phyloP scores from a whole-genome alignment of 2,797 vertebrate species.

The Sebastes matsubarae region DNA sequence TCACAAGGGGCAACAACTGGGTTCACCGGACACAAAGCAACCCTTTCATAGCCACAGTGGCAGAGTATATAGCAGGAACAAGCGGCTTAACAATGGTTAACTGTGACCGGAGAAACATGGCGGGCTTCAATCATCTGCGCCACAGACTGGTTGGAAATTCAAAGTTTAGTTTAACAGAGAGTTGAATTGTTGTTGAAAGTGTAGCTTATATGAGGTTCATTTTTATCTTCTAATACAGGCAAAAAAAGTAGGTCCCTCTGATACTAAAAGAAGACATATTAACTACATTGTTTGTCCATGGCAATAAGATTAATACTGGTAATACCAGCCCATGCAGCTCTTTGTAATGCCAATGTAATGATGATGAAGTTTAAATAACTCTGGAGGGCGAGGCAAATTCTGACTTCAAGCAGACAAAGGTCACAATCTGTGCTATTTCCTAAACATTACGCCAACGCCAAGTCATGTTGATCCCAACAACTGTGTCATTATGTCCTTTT shows the following conservation, averaged over 20 bases:
- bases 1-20: slow-evolving; percentile 85
- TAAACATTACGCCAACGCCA: slow-evolving; percentile 8
- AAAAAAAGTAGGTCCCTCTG: neutral
- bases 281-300: neutral
- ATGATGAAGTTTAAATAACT: slow-evolving; percentile 58
- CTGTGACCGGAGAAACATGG: slow-evolving; percentile 52
- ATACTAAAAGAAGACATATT: neutral
- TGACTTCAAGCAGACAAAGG: slow-evolving; percentile 43
- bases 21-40: slow-evolving; percentile 69
- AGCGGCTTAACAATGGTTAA: slow-evolving; percentile 63
- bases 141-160: neutral
- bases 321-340: neutral
- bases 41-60: slow-evolving; percentile 70
- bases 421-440: slow-evolving; percentile 43
- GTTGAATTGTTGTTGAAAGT: neutral
- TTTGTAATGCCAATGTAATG: slow-evolving; percentile 22
- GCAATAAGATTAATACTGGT: neutral
- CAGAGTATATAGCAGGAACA: slow-evolving; percentile 53
- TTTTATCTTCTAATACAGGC: neutral
- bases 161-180: neutral
- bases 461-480: slow-evolving; percentile 7
- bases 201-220: neutral
- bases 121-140: neutral
- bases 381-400: slow-evolving; percentile 33
- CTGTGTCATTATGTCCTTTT: neutral